phyloP scores from a whole-genome alignment of 2,888 invertebrate genomes.

The Papilio elwesi region DNA sequence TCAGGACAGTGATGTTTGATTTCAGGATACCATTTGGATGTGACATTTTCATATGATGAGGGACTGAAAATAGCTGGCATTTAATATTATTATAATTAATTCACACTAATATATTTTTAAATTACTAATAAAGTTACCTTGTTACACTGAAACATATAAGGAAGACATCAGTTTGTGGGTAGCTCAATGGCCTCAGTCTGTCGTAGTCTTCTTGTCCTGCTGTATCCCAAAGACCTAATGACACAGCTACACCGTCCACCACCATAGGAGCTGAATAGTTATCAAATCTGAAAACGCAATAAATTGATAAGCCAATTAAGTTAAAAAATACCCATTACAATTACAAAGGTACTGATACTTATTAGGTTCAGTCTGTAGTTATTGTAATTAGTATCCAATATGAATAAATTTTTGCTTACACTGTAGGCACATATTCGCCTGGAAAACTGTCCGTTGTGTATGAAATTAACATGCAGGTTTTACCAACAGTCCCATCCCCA shows the following conservation, averaged over 20 bases:
- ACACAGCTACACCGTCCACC: conserved; percentile 98
- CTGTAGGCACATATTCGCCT: conserved; percentile 97
- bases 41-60: conserved; percentile 99
- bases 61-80: conserved; percentile 86
- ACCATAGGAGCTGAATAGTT: conserved; percentile 99
- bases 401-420: conserved; percentile 86
- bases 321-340: conserved; percentile 31
- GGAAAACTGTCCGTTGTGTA: conserved; percentile 97
- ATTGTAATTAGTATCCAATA: conserved; percentile 40
- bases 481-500: conserved; percentile 96
- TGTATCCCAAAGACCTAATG: conserved; percentile 98
- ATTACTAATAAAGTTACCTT: too few relatives aligned
- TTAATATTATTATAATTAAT: conserved; percentile 27
- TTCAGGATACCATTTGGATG: conserved; percentile 99
- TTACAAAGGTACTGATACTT: not conserved
- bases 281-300: conserved; percentile 90
- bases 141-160: conserved; percentile 99
- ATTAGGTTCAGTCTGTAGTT: conserved; percentile 2
- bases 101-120: too few relatives aligned
- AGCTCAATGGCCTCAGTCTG: conserved; percentile 96
- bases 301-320: not conserved
- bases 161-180: conserved; percentile 99
- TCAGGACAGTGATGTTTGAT: conserved; percentile 99
- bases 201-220: conserved; percentile 99
- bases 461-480: conserved; percentile 97